A percentile compares a stretch with the other conserved stretches of the same genome.
Conservation (phyloP, 2,797 vertebrate genomes). For the Hemitrygon akajei region DNA sequence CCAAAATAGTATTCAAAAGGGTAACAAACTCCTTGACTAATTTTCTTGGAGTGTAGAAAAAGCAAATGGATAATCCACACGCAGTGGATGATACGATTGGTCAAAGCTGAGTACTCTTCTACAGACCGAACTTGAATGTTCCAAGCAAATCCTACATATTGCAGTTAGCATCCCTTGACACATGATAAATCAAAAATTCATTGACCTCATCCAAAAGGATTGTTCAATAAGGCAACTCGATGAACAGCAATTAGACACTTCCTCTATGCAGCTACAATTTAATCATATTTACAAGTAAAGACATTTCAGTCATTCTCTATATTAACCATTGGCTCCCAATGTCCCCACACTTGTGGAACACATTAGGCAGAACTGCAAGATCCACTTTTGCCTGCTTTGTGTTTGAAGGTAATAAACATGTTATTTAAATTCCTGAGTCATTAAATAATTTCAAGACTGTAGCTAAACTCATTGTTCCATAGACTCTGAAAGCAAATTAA, state of each 20-base stretch:
- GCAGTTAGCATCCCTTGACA: background rate
- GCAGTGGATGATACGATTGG: background rate
- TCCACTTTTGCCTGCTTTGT: background rate
- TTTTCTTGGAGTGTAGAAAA: background rate
- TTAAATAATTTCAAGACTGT: background rate
- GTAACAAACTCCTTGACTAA: background rate
- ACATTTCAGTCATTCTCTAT: background rate
- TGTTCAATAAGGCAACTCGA: background rate
- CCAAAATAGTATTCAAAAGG: background rate
- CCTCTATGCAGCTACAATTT: background rate
- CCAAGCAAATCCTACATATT: background rate
- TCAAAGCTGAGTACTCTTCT: background rate
- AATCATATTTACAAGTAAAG: background rate
- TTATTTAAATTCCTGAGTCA: background rate
- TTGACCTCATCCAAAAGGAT: background rate
- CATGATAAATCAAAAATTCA: background rate
- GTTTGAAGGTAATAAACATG: background rate
- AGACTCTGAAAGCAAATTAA: background rate
- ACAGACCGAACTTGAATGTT: background rate
- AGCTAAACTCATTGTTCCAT: background rate
- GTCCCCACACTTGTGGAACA: background rate
- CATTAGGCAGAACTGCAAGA: background rate
- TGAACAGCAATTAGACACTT: background rate
- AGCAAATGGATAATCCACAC: background rate
- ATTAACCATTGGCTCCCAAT: background rate